These are phyloP conservation scores for Camptogramma bilineatum DNA, from an alignment of 2,888 invertebrate species.

Conservation along the genomic window DNA sequence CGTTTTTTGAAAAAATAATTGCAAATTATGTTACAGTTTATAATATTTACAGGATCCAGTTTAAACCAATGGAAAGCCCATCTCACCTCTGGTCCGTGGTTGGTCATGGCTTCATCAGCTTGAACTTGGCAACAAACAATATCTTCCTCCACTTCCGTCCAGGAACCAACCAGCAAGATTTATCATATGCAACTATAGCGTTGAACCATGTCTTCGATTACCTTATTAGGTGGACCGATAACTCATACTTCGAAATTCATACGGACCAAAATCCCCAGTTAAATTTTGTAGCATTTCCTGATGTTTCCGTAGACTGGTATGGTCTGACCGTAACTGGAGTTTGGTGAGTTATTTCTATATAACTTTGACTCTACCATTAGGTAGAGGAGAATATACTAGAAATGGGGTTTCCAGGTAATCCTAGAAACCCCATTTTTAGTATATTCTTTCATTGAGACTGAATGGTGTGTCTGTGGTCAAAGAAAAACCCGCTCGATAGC, in stretches of 20 bases:
- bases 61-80: slow-evolving; percentile 60
- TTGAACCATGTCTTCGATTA: slow-evolving; percentile 60
- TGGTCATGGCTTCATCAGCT: slow-evolving; percentile 66
- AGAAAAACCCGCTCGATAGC: too few relatives aligned
- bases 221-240: slow-evolving; percentile 69
- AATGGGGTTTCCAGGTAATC: too few relatives aligned
- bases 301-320: slow-evolving; percentile 67
- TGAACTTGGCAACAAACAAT: slow-evolving; percentile 59
- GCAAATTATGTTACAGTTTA: too few relatives aligned
- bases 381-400: too few relatives aligned
- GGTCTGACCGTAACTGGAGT: slow-evolving; percentile 71
- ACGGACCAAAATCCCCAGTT: slow-evolving; percentile 63
- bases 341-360: slow-evolving; percentile 62
- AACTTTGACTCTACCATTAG: not conserved
- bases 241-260: slow-evolving; percentile 61
- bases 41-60: slow-evolving; percentile 57
- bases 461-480: too few relatives aligned
- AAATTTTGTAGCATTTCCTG: slow-evolving; percentile 69
- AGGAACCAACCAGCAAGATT: slow-evolving; percentile 57
- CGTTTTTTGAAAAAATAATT: too few relatives aligned
- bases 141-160: slow-evolving; percentile 60
- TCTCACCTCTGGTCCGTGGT: slow-evolving; percentile 71
- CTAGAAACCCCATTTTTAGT: too few relatives aligned
- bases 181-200: slow-evolving; percentile 58
- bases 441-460: too few relatives aligned